Percentiles rank a stretch among this genome's conserved stretches.
phyloP scores from a whole-genome alignment of 2,797 vertebrate genomes.

The Poecilia wingei region DNA sequence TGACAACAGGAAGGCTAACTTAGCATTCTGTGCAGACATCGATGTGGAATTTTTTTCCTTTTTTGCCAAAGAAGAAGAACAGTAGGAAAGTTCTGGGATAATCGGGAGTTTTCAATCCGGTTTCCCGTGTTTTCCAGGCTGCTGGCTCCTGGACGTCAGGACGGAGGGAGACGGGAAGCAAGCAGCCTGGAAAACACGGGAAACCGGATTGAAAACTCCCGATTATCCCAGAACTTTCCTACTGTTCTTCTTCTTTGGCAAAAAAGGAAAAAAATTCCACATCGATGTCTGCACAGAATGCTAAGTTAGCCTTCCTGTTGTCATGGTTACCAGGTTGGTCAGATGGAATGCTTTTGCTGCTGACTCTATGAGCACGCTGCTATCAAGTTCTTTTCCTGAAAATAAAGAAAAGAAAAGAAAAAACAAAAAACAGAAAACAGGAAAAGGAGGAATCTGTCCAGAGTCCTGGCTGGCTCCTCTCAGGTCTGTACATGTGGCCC shows the following conservation, averaged over 20 bases:
- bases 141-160: too few species aligned
- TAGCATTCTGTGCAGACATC: neutral
- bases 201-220: too few species aligned
- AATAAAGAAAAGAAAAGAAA: constrained; percentile 58
- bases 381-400: constrained; percentile 57
- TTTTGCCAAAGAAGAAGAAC: neutral
- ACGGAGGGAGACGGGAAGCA: too few species aligned
- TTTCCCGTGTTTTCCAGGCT: neutral
- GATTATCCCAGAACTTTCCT: too few species aligned
- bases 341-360: too few species aligned
- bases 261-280: too few species aligned
- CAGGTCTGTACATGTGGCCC: constrained; percentile 71
- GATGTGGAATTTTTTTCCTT: neutral
- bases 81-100: neutral
- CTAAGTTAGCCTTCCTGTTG: too few species aligned
- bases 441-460: constrained; percentile 59
- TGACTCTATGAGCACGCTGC: constrained; percentile 69
- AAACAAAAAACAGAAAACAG: constrained; percentile 34
- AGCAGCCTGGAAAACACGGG: too few species aligned
- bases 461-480: constrained; percentile 75
- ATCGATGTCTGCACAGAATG: too few species aligned
- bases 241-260: too few species aligned
- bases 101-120: neutral
- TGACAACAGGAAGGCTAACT: neutral
- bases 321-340: too few species aligned